A percentile compares a stretch with the other conserved stretches of the same genome.
phyloP scores from a whole-genome alignment of 2,113 vertebrate genomes.

The Sciurus niger region DNA sequence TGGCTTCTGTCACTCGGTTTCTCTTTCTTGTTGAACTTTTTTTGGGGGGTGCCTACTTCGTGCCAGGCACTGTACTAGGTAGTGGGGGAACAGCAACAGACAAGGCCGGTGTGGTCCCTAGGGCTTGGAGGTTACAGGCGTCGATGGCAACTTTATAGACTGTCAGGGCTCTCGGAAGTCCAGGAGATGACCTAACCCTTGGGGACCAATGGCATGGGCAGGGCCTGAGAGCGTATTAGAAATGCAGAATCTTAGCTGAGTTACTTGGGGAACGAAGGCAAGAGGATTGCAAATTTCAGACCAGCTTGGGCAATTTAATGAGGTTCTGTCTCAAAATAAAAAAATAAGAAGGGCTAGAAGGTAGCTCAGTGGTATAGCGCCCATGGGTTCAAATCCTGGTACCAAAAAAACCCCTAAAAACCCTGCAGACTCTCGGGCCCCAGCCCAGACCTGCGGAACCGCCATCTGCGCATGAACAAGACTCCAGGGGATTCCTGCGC shows the following conservation, averaged over 20 bases:
- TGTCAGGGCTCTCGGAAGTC: not conserved
- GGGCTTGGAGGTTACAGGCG: not conserved
- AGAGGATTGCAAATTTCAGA: no score
- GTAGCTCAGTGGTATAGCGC: no score
- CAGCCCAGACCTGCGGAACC: not conserved
- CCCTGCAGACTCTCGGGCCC: not conserved
- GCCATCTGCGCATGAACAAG: no score
- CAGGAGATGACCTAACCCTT: not conserved
- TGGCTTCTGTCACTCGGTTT: not conserved
- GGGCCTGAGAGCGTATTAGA: not conserved
- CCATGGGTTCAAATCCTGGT: no score
- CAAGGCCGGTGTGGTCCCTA: accelerated
- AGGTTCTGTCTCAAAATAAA: no score
- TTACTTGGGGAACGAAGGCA: no score
- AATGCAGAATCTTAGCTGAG: not conserved
- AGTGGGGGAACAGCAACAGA: not conserved
- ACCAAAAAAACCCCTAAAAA: no score
- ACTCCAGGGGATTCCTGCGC: not conserved
- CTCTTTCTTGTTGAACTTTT: not conserved
- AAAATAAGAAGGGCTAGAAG: no score
- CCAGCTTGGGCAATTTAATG: no score
- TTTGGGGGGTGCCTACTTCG: not conserved
- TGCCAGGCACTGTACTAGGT: not conserved
- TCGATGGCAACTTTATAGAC: not conserved
- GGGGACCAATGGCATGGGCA: no score